Evolutionary conservation across 2,888 invertebrate species (phyloP), one percentile per base, ranked within the genome.

Genomic region (Unio delphinus): DNA sequence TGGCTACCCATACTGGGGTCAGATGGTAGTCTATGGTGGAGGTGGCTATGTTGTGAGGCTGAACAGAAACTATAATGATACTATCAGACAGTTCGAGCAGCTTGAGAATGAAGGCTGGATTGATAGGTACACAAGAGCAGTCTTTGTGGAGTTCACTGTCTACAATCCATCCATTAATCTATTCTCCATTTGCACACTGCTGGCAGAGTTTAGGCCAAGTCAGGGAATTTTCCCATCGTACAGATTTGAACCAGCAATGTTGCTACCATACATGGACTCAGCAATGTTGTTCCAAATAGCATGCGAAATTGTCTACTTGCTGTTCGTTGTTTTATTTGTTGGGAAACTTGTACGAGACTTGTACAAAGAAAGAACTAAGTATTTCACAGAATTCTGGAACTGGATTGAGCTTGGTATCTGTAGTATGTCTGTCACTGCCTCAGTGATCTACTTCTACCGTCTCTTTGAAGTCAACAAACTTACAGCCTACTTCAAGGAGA

Each of bases 91-190:
- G 45, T 83, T 92, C 59, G 69, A 76, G 15, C 73, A 80, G 28
- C 83, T 92, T 34, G 84, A 90, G 73, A 68, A 81, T 8, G 83
- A 89, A 58, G 79, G 83, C 18, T 92, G 92, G 92, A 88, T 92
- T 30, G 91, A 92, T 75, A 79, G 84, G 69, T 85, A 89, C 74
- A 92, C 92, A 2, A 73, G 92, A 62, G 92, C 92, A 5, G 87
- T 92, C 7, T 89, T 92, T 73, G 86, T 92, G n/a, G 92, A 92
- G 75, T 92, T 92, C 78, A 91, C 92, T 0, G 89, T 90, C 55
- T 92, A 92, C 83, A 92, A 92, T 69, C 85, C 89, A 0, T 84
- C 86, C 67, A 81, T 88, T 3, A 89, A 89, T 72, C 76, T 90
- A 26, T 90, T 90, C 75, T 83, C 84, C 8, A 83, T 89, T 3